phyloP scores from a whole-genome alignment of 2,113 vertebrate species.

The Arizona elegans region DNA sequence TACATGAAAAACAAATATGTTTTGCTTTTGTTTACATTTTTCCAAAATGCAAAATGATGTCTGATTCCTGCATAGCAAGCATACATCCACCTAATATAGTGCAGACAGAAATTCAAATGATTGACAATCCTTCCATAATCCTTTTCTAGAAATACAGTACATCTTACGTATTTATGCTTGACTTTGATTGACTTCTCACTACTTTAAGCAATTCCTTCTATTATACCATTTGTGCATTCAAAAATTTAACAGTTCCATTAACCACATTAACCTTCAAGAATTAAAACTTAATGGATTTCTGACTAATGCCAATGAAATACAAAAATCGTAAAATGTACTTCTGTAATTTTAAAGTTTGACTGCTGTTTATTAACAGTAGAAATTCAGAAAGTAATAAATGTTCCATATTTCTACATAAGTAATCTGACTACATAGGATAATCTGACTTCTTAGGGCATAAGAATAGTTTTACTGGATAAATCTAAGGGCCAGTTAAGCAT shows the following conservation, averaged over 20 bases:
- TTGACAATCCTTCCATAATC: background rate
- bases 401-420: background rate
- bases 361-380: background rate
- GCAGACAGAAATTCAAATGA: background rate
- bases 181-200: background rate
- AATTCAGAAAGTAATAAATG: background rate
- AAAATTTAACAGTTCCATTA: background rate
- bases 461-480: background rate
- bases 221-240: background rate
- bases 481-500: background rate
- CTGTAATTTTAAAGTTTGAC: background rate
- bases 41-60: background rate
- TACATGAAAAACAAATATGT: background rate
- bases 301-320: background rate
- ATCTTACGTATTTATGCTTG: background rate
- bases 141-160: background rate
- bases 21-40: background rate
- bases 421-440: background rate
- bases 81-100: background rate
- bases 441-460: background rate
- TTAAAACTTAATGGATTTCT: background rate
- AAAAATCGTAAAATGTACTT: background rate
- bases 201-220: background rate
- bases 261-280: background rate
- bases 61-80: background rate